Base-by-base conservation (phyloP, 2,888 invertebrate genomes). In the Lasioglossum morio region DNA sequence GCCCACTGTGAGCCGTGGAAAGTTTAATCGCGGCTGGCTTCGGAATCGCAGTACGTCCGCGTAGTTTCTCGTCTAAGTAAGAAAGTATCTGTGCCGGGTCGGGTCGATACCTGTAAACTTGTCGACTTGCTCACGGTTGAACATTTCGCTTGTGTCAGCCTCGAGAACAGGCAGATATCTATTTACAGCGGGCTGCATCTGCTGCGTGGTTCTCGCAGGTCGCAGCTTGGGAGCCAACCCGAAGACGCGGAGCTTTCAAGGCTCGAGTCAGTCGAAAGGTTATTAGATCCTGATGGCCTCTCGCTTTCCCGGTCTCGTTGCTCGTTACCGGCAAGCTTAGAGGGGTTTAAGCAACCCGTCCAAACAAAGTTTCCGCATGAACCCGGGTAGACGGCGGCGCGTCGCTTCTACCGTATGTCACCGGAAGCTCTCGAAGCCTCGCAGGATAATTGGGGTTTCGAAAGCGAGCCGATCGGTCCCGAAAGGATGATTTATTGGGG, bases 381-480 rank as follows among this genome's bases (percentile, higher is more conserved):
- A 82, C 82, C 85, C 85, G 60, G 19, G 34, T 72, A 72, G 69
- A 82, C 72, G 57, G 57, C 73, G 63, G 63, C 40, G 46, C 81
- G 84, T 78, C 75, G 30, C 43, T 78, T 82, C 57, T 76, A 70
- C 70, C 70, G 74, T 87, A 87, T 79, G 82, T 88, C 87, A 83
- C 66, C 66, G 74, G 37, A 70, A 70, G 77, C 86, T 81, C 81
- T 76, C 63, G 76, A 75, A 84, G 75, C 83, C 57, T 66, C 82
- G 79, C 53, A 46, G 78, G 89, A 82, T 90, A 89, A 90, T 90
- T 91, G 88, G 88, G 89, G 80, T 88, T 91, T 86, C 88, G 77
- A 73, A 81, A 81, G 40, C 78, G 69, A 60, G 75, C 77, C 81
- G 82, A 81, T 84, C 81, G 53, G 69, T 72, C 72, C 60, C 81